These are phyloP conservation scores for Andrena flavipes DNA, from an alignment of 2,888 invertebrate genomes.

Conservation along the genomic window DNA sequence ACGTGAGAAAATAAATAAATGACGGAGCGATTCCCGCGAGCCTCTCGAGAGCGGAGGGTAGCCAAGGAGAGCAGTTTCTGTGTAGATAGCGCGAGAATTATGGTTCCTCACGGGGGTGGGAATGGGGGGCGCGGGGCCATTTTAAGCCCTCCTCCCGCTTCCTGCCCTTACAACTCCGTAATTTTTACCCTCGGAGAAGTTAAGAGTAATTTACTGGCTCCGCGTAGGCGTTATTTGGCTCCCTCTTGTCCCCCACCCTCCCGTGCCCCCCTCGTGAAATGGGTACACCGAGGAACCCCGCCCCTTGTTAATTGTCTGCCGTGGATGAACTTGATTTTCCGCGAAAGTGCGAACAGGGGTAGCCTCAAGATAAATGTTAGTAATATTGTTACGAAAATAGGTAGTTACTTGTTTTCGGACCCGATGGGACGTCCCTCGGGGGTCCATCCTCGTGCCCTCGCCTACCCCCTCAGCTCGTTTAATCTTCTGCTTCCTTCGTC, in stretches of 20 bases:
- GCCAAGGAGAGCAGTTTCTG: slow-evolving; percentile 80
- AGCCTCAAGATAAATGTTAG: slow-evolving; percentile 63
- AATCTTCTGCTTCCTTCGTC: neutral
- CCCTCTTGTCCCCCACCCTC: slow-evolving; percentile 16
- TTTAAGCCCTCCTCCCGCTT: slow-evolving; percentile 76
- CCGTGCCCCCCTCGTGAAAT: slow-evolving; percentile 31
- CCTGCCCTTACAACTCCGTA: slow-evolving; percentile 81
- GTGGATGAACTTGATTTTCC: slow-evolving; percentile 71
- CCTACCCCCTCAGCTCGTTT: neutral
- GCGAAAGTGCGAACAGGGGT: slow-evolving; percentile 44
- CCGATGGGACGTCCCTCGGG: slow-evolving; percentile 16
- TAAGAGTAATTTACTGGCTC: slow-evolving; percentile 84
- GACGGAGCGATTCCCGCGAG: slow-evolving; percentile 78
- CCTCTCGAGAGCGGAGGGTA: slow-evolving; percentile 40
- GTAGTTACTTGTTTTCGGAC: slow-evolving; percentile 48
- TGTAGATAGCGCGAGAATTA: slow-evolving; percentile 83
- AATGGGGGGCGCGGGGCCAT: slow-evolving; percentile 49
- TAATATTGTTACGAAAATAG: slow-evolving; percentile 64
- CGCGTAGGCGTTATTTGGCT: slow-evolving; percentile 77
- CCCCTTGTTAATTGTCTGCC: slow-evolving; percentile 71
- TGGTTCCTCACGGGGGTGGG: slow-evolving; percentile 74
- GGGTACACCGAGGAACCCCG: slow-evolving; percentile 21
- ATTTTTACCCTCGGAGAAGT: slow-evolving; percentile 83
- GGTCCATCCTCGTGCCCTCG: neutral
- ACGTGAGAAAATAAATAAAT: slow-evolving; percentile 80